Base-by-base conservation (phyloP, 1,140 invertebrate species). In the Cydia amplana region DNA sequence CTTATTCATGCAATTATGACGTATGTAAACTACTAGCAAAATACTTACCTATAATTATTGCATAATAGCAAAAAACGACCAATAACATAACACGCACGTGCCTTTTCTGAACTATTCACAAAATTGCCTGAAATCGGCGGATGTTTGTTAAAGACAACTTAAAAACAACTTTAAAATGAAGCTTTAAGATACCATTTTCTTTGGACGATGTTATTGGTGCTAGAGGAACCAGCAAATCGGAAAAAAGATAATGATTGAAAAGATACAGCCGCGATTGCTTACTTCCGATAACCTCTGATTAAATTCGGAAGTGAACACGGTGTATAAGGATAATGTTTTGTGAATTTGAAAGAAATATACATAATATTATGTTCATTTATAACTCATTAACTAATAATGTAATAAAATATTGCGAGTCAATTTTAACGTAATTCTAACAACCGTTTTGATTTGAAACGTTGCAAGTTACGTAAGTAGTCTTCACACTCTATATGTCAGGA, bases 201-300 rank as follows among this genome's bases (percentile, higher is more conserved):
- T 74, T 79, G 63, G 0, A 60, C 18, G 20, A 23, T 60, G 18
- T 6, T 77, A n/a, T 63, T 76, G 43, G 51, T 32, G 25, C 75
- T 63, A 77, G 76, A 83, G 84, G 86, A 86, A 87, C 87, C 83
- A 84, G 80, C 81, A 79, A 85, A 89, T 88, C 87, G 83, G 87
- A 88, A 91, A 86, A 75, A 84, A 82, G 79, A 87, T 91, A 91
- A 90, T 90, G 76, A 80, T 77, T 83, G 79, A 87, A 87, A 87
- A 80, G 87, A 87, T 85, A 83, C 81, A 85, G 28, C 82, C 78
- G 51, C 88, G 90, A 92, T 92, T 82, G 87, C 84, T 78, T 74
- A 83, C 84, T 86, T 92, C 90, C 90, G 86, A 83, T 79, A 88
- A 78, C 90, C 90, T 92, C 82, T 83, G 55, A 9, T 4, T 60